A percentile compares a stretch with the other conserved stretches of the same genome.
phyloP scores from a whole-genome alignment of 2,888 invertebrate genomes.

The Thecocarcelia acutangulata region DNA sequence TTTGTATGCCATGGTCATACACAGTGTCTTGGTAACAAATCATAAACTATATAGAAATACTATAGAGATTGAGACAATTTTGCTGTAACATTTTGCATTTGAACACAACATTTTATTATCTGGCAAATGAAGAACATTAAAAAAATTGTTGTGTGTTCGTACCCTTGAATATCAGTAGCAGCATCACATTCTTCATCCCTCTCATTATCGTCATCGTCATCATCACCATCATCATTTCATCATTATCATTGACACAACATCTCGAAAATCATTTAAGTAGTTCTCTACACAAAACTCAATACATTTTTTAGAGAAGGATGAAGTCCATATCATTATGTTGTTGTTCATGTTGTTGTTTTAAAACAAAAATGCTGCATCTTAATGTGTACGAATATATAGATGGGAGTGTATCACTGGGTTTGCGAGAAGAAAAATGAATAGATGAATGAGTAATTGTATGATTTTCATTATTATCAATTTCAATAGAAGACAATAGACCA shows the following conservation, averaged over 20 bases:
- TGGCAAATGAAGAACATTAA: constrained; percentile 19
- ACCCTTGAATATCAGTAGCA: constrained; percentile 53
- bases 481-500: constrained; percentile 15
- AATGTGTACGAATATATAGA: neutral
- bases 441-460: constrained; percentile 33
- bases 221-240: constrained; percentile 4
- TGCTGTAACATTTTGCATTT: constrained; percentile 8
- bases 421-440: constrained; percentile 6
- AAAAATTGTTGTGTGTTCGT: constrained; percentile 16
- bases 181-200: constrained; percentile 1
- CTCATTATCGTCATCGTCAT: constrained; percentile 7
- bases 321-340: constrained; percentile 8
- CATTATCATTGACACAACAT: constrained; percentile 54
- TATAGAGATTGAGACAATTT: constrained; percentile 41
- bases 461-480: constrained; percentile 9
- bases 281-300: constrained; percentile 55
- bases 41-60: constrained; percentile 10
- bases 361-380: constrained; percentile 30
- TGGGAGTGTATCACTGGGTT: neutral
- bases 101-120: neutral
- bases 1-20: constrained; percentile 56
- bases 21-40: constrained; percentile 20
- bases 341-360: neutral
- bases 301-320: neutral
- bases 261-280: constrained; percentile 61